Conservation (phyloP, 2,797 vertebrate genomes). For the Schizopygopsis pylzovi region DNA sequence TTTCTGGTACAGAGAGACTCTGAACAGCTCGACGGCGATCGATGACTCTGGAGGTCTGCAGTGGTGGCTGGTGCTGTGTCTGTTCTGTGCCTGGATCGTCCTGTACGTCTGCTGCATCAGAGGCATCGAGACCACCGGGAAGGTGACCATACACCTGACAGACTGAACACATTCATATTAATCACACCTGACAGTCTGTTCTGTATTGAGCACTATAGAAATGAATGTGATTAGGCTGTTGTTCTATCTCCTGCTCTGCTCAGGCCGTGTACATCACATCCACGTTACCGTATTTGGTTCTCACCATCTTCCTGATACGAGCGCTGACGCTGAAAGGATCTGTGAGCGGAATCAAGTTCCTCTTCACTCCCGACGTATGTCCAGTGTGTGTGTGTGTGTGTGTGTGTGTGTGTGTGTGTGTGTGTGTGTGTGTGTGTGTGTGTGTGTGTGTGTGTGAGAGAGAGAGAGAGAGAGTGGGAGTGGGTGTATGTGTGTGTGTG, state of each 20-base stretch:
- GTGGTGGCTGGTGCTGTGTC: slow-evolving; percentile 86
- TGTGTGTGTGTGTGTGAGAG: no score
- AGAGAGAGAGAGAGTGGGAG: no score
- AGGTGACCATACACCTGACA: slow-evolving; percentile 74
- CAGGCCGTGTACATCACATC: slow-evolving; percentile 91
- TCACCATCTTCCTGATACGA: slow-evolving; percentile 87
- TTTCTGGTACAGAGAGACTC: slow-evolving; percentile 88
- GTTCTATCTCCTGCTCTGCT: neutral
- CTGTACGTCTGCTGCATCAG: slow-evolving; percentile 84
- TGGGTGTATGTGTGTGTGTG: neutral
- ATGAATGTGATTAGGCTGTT: neutral
- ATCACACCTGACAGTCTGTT: no score
- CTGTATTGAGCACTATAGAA: neutral
- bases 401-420: no score
- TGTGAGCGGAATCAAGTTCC: slow-evolving; percentile 79
- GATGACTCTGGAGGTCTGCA: slow-evolving; percentile 77
- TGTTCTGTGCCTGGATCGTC: slow-evolving; percentile 82
- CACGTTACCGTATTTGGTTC: slow-evolving; percentile 85
- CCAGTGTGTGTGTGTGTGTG: neutral
- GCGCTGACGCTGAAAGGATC: slow-evolving; percentile 87
- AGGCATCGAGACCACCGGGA: slow-evolving; percentile 90
- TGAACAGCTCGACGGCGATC: slow-evolving; percentile 81
- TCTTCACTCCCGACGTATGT: slow-evolving; percentile 87
- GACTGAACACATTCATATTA: neutral
- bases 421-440: neutral